phyloP scores from a whole-genome alignment of 2,888 invertebrate species.

The Spisula subtruncata region DNA sequence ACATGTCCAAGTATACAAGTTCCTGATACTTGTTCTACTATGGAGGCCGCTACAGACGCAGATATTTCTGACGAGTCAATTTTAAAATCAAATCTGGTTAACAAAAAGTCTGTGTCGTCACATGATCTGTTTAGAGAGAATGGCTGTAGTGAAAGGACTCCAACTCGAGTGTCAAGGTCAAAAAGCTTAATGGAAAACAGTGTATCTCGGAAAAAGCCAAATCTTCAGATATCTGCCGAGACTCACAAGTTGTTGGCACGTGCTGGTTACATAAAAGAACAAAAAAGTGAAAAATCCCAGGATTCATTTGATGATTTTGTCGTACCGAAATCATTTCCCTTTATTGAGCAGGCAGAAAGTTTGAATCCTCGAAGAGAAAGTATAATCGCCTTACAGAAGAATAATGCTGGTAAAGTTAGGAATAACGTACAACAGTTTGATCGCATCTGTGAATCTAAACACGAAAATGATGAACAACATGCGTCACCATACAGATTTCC shows the following conservation, averaged over 20 bases:
- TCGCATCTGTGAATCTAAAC: constrained; percentile 49
- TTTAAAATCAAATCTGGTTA: constrained; percentile 49
- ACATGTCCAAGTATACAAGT: background rate
- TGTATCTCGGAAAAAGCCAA: constrained; percentile 74
- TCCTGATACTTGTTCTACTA: background rate
- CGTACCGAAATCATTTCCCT: constrained; percentile 65
- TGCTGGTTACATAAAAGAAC: constrained; percentile 80
- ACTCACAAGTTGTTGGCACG: constrained; percentile 82
- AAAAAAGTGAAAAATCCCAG: constrained; percentile 48
- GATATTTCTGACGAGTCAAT: constrained; percentile 22
- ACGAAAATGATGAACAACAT: constrained; percentile 73
- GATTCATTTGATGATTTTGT: constrained; percentile 68
- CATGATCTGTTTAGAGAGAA: constrained; percentile 65
- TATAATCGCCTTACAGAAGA: constrained; percentile 78
- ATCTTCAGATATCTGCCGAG: constrained; percentile 82
- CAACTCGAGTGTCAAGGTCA: constrained; percentile 71
- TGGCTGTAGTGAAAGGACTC: constrained; percentile 48
- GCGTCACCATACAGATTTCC: constrained; percentile 80
- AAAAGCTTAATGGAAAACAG: constrained; percentile 74
- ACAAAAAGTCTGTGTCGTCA: constrained; percentile 68
- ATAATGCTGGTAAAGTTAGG: constrained; percentile 81
- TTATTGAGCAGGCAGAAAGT: constrained; percentile 77
- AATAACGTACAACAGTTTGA: constrained; percentile 78
- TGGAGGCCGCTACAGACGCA: background rate
- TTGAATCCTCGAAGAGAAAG: constrained; percentile 80